Evolutionary conservation across 2,797 vertebrate genomes (phyloP).

Genomic region (Sebastiscus tertius): DNA sequence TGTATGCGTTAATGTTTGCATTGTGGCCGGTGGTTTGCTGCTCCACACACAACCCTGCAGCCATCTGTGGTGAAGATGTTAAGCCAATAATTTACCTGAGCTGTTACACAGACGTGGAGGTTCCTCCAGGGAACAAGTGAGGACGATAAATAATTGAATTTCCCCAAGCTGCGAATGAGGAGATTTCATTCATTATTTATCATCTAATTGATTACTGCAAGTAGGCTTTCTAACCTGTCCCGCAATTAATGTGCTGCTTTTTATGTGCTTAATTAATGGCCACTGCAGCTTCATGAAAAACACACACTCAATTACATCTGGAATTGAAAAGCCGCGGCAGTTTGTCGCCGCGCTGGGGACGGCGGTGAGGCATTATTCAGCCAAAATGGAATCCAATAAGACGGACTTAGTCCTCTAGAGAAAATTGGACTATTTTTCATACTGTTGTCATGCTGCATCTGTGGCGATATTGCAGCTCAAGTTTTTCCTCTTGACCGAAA

Average conservation of each 20-base stretch:
- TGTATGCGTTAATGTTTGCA: not conserved
- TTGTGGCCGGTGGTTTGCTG: not conserved
- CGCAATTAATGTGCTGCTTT: constrained; percentile 71
- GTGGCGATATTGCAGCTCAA: constrained; percentile 23
- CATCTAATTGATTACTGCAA: constrained; percentile 71
- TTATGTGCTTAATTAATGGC: constrained; percentile 79
- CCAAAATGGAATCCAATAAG: constrained; percentile 59
- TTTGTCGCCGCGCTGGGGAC: constrained; percentile 19
- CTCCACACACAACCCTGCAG: not conserved
- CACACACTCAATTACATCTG: constrained; percentile 74
- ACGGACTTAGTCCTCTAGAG: constrained; percentile 45
- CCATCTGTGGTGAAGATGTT: constrained; percentile 20
- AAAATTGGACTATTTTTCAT: constrained; percentile 64
- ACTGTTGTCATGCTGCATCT: constrained; percentile 44
- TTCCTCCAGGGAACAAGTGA: constrained; percentile 40
- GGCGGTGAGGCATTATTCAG: constrained; percentile 61
- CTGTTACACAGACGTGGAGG: constrained; percentile 33
- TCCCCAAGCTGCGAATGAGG: constrained; percentile 33
- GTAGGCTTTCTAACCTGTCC: constrained; percentile 64
- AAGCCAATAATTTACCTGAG: constrained; percentile 61
- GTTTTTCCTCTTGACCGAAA: constrained; percentile 56
- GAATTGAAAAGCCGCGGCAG: constrained; percentile 50
- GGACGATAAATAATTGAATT: constrained; percentile 65
- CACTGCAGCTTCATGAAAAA: constrained; percentile 63
- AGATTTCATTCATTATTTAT: constrained; percentile 73